phyloP scores from a whole-genome alignment of 2,888 invertebrate genomes.

The Aspidiotus destructor region DNA sequence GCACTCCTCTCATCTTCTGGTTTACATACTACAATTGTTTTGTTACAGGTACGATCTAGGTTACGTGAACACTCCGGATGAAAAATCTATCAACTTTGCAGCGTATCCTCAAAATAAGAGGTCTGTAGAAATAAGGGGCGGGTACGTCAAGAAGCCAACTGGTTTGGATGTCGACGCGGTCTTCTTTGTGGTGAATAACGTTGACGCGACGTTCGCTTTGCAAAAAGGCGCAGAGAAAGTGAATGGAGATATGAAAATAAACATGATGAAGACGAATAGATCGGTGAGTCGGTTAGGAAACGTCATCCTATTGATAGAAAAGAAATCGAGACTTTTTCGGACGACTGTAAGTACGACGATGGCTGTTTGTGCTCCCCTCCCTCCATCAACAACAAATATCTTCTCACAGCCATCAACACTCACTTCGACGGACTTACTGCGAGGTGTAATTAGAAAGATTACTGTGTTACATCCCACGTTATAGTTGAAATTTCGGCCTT shows the following conservation, averaged over 20 bases:
- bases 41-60: conserved; percentile 17
- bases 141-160: conserved; percentile 1
- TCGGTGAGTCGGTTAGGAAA: conserved; percentile 11
- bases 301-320: too few relatives aligned
- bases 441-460: too few relatives aligned
- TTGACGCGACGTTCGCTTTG: conserved; percentile 12
- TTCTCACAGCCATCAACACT: too few relatives aligned
- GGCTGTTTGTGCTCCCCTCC: too few relatives aligned
- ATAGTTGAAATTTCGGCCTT: too few relatives aligned
- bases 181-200: conserved; percentile 7
- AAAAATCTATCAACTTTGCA: conserved; percentile 12
- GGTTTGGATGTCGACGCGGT: conserved; percentile 18
- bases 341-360: too few relatives aligned
- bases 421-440: too few relatives aligned
- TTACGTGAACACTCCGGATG: conserved; percentile 7
- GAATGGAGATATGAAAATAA: conserved; percentile 12
- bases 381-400: too few relatives aligned
- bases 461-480: too few relatives aligned
- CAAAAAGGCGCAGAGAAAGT: conserved; percentile 13
- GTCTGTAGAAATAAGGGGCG: conserved; percentile 16
- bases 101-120: conserved; percentile 11
- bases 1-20: too few relatives aligned
- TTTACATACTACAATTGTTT: too few relatives aligned
- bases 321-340: too few relatives aligned
- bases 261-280: conserved; percentile 18